These are phyloP conservation scores for Trachelus troglodyta DNA, from an alignment of 2,888 invertebrate species.

Conservation along the genomic window DNA sequence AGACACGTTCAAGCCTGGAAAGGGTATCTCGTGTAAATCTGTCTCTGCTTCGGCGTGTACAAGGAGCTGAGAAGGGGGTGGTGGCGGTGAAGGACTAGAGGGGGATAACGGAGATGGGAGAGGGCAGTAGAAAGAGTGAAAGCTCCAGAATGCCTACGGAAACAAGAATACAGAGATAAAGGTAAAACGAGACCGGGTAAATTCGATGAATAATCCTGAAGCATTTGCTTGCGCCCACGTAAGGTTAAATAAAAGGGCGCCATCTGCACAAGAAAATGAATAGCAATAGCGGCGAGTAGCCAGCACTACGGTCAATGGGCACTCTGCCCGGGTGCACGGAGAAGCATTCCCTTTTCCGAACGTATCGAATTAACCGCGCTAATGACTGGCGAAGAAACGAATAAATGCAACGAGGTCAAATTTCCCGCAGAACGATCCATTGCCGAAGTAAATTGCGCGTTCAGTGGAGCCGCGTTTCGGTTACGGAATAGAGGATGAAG, in stretches of 20 bases:
- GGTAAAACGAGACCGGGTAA: neutral
- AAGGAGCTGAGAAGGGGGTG: neutral
- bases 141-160: neutral
- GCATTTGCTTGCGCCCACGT: neutral
- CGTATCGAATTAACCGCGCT: neutral
- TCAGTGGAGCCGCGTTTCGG: neutral
- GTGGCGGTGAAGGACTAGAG: neutral
- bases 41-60: neutral
- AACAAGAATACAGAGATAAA: conserved; percentile 1
- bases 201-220: conserved; percentile 11
- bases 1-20: neutral
- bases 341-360: neutral
- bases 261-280: neutral
- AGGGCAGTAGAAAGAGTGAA: neutral
- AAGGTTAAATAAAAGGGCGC: neutral
- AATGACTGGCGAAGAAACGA: neutral
- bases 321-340: conserved; percentile 27
- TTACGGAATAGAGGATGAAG: neutral
- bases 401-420: neutral
- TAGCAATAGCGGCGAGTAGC: neutral
- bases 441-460: neutral
- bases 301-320: conserved; percentile 45
- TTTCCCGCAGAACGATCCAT: neutral
- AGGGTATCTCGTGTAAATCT: neutral
- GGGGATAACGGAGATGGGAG: neutral